Evolutionary conservation across 2,113 vertebrate genomes (phyloP).

Genomic region (Platysternon megacephalum): DNA sequence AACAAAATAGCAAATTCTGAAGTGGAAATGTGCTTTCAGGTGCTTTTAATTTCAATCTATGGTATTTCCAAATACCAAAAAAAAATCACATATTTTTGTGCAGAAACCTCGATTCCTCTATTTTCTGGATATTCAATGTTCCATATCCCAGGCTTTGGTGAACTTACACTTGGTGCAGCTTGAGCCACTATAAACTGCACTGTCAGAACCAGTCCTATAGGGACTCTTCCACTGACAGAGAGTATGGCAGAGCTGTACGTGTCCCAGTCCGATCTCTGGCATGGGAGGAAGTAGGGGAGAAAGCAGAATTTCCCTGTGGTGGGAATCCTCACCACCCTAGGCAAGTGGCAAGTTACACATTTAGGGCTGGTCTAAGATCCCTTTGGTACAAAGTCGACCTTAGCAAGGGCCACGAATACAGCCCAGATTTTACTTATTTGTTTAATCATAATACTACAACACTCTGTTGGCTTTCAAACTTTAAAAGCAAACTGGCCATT

Average conservation of each 20-base stretch:
- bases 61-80: no score
- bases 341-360: not conserved
- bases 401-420: not conserved
- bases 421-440: not conserved
- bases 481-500: not conserved
- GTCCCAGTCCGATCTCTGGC: no score
- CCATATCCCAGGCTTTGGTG: not conserved
- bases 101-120: no score
- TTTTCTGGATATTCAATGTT: no score
- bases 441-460: not conserved
- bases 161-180: not conserved
- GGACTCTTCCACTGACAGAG: no score
- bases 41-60: no score
- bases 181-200: not conserved
- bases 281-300: not conserved
- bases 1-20: not conserved
- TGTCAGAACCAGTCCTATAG: no score
- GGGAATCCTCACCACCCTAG: not conserved
- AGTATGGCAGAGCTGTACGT: no score
- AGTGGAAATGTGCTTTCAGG: no score
- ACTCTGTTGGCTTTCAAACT: not conserved
- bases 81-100: no score
- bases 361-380: not conserved
- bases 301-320: not conserved
- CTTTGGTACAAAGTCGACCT: not conserved